Base-by-base conservation (phyloP, 2,113 vertebrate genomes). In the Tragelaphus imberbis region DNA sequence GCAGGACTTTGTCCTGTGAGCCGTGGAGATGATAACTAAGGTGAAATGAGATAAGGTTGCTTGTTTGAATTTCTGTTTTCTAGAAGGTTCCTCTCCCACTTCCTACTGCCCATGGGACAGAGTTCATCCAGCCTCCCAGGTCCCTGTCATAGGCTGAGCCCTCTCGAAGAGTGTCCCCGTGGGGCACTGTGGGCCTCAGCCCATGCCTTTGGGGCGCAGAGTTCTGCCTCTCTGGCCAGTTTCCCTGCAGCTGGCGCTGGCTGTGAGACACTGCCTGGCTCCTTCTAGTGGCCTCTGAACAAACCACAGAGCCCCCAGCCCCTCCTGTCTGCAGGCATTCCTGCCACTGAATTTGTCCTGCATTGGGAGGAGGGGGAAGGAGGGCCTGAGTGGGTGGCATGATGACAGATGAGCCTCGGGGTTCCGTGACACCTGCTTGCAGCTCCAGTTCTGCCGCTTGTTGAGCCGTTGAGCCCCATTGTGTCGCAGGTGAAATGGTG, bases 351-450 rank as follows among this genome's bases (percentile, higher is more conserved):
- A 40, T 15, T 16, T 33, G 53, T 3, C 19, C 14, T 75, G 91
- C 7, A 0, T 6, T 36, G 3, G 28, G 33, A 33, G 12, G 6
- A 19, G 1, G 15, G 14, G 15, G 15, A 3, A 28, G 8, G 40
- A 40, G 21, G 16, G 2, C 33, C 30, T 36, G 2, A 28, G 13
- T 2, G 25, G 5, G 33, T 21, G 9, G 1, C 7, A 5, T 40
- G 9, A 9, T 0, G 9, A 15, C 27, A 56, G 51, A 10, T 11
- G 88, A 88, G 49, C 25, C 71, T 17, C 44, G 10, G 36, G 58
- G 23, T 17, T 68, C 82, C 14, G 1, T n/a, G 56, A 25, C 80
- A 71, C 5, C 87, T 63, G 44, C 55, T 25, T 86, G 40, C 16
- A 27, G 28, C 8, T 51, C 65, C 7, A 25, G 27, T 16, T 58